A percentile compares a stretch with the other conserved stretches of the same genome.
These are phyloP conservation scores for Penaeus vannamei DNA, from an alignment of 1,140 invertebrate species.

Conservation along the genomic window DNA sequence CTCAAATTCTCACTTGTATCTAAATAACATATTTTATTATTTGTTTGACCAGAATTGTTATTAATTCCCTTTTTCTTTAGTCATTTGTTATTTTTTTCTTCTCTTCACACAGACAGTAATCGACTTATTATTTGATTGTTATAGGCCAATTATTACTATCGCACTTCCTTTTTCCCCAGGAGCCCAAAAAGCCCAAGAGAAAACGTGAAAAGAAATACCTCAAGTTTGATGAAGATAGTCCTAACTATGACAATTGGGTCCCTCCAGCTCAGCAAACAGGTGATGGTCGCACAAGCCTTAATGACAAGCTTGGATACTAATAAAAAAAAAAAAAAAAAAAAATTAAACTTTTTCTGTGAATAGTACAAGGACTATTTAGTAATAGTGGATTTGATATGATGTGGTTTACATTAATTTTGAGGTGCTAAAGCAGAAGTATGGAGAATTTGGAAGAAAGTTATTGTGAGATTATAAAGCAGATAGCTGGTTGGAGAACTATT, in stretches of 20 bases:
- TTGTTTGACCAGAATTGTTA: background rate
- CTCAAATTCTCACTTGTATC: too few species aligned
- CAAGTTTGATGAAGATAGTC: slow-evolving; percentile 71
- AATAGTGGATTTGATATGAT: too few species aligned
- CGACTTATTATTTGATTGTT: background rate
- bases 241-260: slow-evolving; percentile 83
- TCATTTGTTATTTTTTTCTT: background rate
- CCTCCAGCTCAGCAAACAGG: slow-evolving; percentile 83
- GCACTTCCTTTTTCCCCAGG: background rate
- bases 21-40: too few species aligned
- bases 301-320: slow-evolving; percentile 88
- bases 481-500: too few species aligned
- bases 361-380: too few species aligned
- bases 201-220: slow-evolving; percentile 71
- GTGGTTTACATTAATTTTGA: too few species aligned
- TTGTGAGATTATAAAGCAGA: too few species aligned
- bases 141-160: background rate
- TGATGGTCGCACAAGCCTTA: slow-evolving; percentile 84
- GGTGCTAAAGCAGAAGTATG: too few species aligned
- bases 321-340: too few species aligned
- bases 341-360: too few species aligned
- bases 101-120: background rate
- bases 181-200: slow-evolving; percentile 28
- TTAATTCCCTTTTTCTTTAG: background rate
- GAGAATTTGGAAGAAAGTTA: too few species aligned